Conservation (phyloP, 2,888 invertebrate species). For the Aphrophora alni region DNA sequence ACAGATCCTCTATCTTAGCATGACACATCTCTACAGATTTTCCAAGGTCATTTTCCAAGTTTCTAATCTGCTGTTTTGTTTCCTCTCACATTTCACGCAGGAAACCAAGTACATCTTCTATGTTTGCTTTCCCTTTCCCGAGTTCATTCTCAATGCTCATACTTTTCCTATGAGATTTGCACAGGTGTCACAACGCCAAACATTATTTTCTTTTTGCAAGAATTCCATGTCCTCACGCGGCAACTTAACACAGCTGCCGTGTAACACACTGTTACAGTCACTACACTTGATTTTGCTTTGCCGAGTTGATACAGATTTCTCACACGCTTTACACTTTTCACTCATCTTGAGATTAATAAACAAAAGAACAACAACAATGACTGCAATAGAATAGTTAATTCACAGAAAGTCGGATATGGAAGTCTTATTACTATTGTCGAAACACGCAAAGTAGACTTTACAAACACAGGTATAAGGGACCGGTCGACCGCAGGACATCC, state of each 20-base stretch:
- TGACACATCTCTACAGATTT: slow-evolving; percentile 23
- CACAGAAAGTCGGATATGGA: no score
- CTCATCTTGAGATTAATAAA: background rate
- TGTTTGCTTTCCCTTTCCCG: background rate
- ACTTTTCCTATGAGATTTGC: background rate
- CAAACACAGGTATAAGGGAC: no score
- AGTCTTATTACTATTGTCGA: no score
- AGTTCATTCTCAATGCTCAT: slow-evolving; percentile 10
- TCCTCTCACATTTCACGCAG: slow-evolving; percentile 9
- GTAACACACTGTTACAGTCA: background rate
- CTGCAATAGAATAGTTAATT: no score
- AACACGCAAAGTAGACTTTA: no score
- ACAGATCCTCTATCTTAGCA: slow-evolving; percentile 15
- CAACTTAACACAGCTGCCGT: slow-evolving; percentile 14
- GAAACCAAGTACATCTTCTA: slow-evolving; percentile 3
- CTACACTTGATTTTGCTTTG: background rate
- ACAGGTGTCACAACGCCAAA: slow-evolving; percentile 17
- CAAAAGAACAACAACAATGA: no score
- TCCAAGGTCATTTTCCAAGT: no score
- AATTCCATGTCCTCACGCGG: background rate
- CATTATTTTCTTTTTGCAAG: slow-evolving; percentile 14
- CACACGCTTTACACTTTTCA: slow-evolving; percentile 21
- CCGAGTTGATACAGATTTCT: background rate
- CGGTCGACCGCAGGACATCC: no score
- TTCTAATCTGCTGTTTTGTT: background rate